Conservation (phyloP, 1,140 invertebrate species). For the Galendromus occidentalis region DNA sequence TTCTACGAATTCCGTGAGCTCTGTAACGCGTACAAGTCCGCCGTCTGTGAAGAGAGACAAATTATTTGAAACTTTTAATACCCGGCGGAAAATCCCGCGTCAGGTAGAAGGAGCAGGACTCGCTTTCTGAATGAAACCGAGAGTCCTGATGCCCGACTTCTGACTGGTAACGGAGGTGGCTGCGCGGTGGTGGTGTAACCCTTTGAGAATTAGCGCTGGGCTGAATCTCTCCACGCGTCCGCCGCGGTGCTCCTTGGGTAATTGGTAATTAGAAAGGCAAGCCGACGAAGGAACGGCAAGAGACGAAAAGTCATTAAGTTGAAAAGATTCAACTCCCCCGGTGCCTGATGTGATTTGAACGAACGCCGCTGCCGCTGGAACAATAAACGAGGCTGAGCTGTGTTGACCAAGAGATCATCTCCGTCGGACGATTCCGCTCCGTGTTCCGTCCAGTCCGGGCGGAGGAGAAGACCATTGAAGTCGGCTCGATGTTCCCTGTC, state of each 20-base stretch:
- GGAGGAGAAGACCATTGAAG: too few species aligned
- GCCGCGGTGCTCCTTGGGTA: not conserved
- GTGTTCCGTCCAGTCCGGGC: too few species aligned
- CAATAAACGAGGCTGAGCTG: too few species aligned
- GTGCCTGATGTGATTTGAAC: too few species aligned
- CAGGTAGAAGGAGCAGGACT: not conserved
- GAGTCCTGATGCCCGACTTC: not conserved
- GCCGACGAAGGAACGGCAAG: not conserved
- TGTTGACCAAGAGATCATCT: too few species aligned
- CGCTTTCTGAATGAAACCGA: not conserved
- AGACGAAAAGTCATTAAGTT: constrained; percentile 6
- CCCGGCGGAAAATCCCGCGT: not conserved
- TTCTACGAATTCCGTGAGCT: too few species aligned
- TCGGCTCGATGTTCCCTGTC: too few species aligned
- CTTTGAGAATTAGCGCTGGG: not conserved
- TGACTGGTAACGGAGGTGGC: not conserved
- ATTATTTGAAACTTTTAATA: constrained; percentile 11
- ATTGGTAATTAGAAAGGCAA: constrained; percentile 9
- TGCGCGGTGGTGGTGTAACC: not conserved
- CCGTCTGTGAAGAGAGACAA: not conserved
- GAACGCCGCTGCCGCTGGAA: too few species aligned
- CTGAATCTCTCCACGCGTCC: not conserved
- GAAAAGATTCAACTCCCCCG: constrained; percentile 6
- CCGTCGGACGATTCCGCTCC: too few species aligned
- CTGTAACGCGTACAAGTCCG: too few species aligned